Conservation (phyloP, 2,797 vertebrate genomes). For the Sternotherus odoratus region DNA sequence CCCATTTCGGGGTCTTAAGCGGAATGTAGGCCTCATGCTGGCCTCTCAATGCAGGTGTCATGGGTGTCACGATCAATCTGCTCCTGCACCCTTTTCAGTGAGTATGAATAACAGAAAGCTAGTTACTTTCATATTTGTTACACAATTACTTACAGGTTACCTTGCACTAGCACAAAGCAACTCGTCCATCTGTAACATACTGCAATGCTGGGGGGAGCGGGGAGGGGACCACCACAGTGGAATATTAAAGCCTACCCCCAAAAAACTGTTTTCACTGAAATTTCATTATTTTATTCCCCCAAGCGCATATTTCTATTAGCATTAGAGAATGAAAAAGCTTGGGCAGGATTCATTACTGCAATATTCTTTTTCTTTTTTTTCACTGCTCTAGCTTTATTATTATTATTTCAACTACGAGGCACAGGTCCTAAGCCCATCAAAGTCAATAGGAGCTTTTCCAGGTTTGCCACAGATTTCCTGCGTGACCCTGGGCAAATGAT, state of each 20-base stretch:
- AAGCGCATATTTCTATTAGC: neutral
- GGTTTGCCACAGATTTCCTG: neutral
- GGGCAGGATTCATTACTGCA: neutral
- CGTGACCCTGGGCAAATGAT: neutral
- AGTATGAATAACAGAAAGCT: rapidly evolving
- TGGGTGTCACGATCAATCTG: too few relatives aligned
- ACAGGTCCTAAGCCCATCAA: neutral
- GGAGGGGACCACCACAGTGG: neutral
- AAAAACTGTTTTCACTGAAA: neutral
- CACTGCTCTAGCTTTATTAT: neutral
- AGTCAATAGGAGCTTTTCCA: neutral
- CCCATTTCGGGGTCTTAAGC: neutral
- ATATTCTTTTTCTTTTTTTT: neutral
- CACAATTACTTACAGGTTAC: neutral
- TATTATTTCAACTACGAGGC: neutral
- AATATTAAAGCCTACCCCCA: neutral
- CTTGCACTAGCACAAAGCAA: neutral
- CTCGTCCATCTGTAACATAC: neutral
- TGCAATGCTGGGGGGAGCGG: neutral
- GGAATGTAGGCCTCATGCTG: neutral
- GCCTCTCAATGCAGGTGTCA: neutral
- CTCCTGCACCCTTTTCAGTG: neutral
- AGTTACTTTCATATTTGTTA: neutral
- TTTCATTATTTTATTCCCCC: neutral
- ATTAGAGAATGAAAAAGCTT: neutral